Evolutionary conservation across 2,797 vertebrate species (phyloP), one percentile per base, ranked within the genome.

Genomic region (Miichthys miiuy): DNA sequence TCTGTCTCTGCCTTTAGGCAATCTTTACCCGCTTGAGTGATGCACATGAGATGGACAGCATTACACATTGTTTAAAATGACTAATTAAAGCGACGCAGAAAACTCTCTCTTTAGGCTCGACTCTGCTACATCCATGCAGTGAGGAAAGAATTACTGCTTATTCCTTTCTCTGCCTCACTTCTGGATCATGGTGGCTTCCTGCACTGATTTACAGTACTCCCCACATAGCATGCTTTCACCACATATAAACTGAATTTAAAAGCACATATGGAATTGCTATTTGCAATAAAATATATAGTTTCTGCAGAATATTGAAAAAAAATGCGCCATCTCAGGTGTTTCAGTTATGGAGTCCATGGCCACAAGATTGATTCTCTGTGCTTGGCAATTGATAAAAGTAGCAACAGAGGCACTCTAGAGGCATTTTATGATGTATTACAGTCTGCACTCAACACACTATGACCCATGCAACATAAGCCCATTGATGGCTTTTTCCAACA

Each of bases 351-450:
- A 25, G 20, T 21, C 60, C 38, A 63, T 25, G 42, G 51, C 42
- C 10, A 44, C 17, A 54, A 34, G n/a, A 70, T 50, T 73, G n/a
- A 69, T 58, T 54, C 4, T 57, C 11, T 58, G 23, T 62, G 41
- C 14, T 50, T 61, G 48, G 8, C 30, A 72, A 64, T 9, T 64
- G 4, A 67, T 34, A 46, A n/a, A 46, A 72, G 56, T 38, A 21
- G 62, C 34, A 66, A 27, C 14, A 25, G 20, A 68, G n/a, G 16
- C 34, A 25, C 20, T 57, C 7, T 51, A n/a, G 25, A 42, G 48
- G 42, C 47, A 54, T 42, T 55, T 62, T 38, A 52, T 41, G 47
- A 51, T 75, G 10, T 34, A 66, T 46, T 25, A 46, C n/a, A 20
- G 20, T 73, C 25, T 82, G 7, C 10, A 50, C 30, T 47, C 3